Conservation (phyloP, 2,888 invertebrate species). For the Pegoplata infirma region DNA sequence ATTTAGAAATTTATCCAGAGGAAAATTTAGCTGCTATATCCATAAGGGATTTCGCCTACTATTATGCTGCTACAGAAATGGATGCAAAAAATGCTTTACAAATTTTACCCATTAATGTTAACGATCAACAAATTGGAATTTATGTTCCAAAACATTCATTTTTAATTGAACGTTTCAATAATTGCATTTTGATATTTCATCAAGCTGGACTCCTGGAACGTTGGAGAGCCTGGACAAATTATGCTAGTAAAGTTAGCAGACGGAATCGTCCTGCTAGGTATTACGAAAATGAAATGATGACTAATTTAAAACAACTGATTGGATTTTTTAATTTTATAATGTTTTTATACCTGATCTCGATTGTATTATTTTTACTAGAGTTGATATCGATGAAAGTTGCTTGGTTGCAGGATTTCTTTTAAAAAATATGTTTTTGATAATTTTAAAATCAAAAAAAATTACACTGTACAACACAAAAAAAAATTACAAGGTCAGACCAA, state of each 20-base stretch:
- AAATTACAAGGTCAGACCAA: too few relatives aligned
- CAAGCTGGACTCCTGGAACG: conserved; percentile 3
- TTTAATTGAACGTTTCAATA: conserved; percentile 25
- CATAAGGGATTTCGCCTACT: neutral
- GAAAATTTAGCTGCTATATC: conserved; percentile 13
- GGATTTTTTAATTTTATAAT: neutral
- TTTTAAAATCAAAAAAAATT: too few relatives aligned
- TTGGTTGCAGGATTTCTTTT: neutral
- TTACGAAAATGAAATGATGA: conserved; percentile 18
- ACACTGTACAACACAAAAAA: too few relatives aligned
- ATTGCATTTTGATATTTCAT: conserved; percentile 14
- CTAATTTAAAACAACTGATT: conserved; percentile 10
- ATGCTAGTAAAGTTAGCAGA: neutral
- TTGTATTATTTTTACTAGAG: conserved; percentile 62
- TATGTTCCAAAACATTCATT: conserved; percentile 45
- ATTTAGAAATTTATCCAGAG: conserved; percentile 4
- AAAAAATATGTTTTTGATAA: too few relatives aligned
- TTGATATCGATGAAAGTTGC: conserved; percentile 34
- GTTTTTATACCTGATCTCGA: neutral
- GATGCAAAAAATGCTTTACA: neutral
- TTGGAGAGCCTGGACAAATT: conserved; percentile 15
- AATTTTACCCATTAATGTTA: conserved; percentile 13
- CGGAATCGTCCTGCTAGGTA: neutral
- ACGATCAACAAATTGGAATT: conserved; percentile 20
- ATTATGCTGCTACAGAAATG: neutral